Conservation (phyloP, 2,888 invertebrate species). For the Rotaria sp. region DNA sequence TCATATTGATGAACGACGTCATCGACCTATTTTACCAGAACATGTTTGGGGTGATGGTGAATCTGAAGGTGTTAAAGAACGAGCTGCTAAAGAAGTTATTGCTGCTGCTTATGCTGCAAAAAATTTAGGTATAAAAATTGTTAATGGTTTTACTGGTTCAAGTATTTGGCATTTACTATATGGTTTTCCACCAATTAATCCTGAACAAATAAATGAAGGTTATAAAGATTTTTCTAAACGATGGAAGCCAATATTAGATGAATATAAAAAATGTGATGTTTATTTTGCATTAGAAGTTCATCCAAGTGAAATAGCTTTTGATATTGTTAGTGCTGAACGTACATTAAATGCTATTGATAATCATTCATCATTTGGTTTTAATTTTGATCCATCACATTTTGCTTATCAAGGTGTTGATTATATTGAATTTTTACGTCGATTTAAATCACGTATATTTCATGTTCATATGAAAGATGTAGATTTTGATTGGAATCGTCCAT, state of each 20-base stretch:
- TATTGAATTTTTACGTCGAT: not conserved
- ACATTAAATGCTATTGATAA: not conserved
- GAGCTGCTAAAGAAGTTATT: not conserved
- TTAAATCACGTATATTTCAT: not conserved
- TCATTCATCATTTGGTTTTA: not conserved
- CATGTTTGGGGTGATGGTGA: conserved; percentile 1
- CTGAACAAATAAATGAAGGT: not conserved
- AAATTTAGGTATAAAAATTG: conserved; percentile 12
- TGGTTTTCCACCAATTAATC: conserved; percentile 3
- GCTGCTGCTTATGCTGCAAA: not conserved
- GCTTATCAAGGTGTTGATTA: conserved; percentile 18
- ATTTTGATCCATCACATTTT: conserved; percentile 11
- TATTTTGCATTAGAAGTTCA: conserved; percentile 4
- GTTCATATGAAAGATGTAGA: conserved; percentile 23
- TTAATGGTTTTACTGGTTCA: conserved; percentile 22
- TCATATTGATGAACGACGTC: conserved; percentile 23
- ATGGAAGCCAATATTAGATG: conserved; percentile 27
- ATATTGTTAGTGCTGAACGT: conserved; percentile 29
- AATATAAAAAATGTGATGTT: conserved; percentile 19
- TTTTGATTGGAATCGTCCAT: not conserved
- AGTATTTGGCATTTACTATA: conserved; percentile 18
- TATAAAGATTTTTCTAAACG: not conserved
- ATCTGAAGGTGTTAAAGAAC: not conserved
- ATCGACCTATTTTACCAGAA: not conserved
- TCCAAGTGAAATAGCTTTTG: conserved; percentile 12